Percentiles rank a stretch among this genome's conserved stretches.
These are phyloP conservation scores for Leucania comma DNA, from an alignment of 2,888 invertebrate genomes.

Conservation along the genomic window DNA sequence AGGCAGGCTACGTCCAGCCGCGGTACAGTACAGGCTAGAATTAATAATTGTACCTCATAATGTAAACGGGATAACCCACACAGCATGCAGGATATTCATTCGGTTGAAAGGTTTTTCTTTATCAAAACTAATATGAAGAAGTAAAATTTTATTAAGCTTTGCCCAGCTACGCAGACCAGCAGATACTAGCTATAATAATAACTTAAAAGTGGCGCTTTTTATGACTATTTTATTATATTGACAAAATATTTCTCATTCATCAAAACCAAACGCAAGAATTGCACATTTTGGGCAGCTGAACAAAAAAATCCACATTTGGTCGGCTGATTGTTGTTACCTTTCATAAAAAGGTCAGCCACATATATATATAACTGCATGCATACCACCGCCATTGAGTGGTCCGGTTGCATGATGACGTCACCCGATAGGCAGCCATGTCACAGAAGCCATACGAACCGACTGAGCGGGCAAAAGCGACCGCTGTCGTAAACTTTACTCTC, in stretches of 20 bases:
- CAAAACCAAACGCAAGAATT: conserved; percentile 15
- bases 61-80: too few relatives aligned
- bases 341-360: conserved; percentile 63
- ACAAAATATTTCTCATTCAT: not conserved
- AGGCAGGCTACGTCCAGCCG: too few relatives aligned
- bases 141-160: too few relatives aligned
- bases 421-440: conserved; percentile 83
- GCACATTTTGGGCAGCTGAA: conserved; percentile 17
- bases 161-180: too few relatives aligned
- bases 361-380: conserved; percentile 67
- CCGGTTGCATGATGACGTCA: conserved; percentile 84
- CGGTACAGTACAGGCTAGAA: too few relatives aligned
- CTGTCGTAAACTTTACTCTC: conserved; percentile 71
- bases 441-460: conserved; percentile 83
- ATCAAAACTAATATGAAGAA: too few relatives aligned
- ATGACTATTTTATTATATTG: not conserved
- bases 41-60: too few relatives aligned
- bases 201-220: too few relatives aligned
- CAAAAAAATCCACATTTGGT: conserved; percentile 22
- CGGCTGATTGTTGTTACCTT: conserved; percentile 61
- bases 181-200: too few relatives aligned
- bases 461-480: conserved; percentile 70
- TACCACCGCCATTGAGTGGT: conserved; percentile 80
- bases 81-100: too few relatives aligned
- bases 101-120: too few relatives aligned